These are phyloP conservation scores for Callaeas wilsoni DNA, from an alignment of 2,113 vertebrate genomes.

Conservation along the genomic window DNA sequence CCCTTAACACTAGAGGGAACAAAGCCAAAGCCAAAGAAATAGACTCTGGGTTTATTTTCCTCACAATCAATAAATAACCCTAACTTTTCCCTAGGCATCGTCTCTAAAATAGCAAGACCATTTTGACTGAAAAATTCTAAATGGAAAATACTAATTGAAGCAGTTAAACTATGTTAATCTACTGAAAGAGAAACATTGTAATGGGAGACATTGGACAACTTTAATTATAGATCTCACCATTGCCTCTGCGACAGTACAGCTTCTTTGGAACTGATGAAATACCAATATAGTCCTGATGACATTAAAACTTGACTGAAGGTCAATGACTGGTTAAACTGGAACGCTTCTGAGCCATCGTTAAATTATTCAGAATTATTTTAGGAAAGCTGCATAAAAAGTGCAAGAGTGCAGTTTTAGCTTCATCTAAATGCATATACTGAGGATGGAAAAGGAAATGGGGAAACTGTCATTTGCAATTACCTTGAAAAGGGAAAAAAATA, in stretches of 20 bases:
- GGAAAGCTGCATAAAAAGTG: constrained; percentile 51
- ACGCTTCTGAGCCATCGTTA: constrained; percentile 30
- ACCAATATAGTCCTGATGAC: not conserved
- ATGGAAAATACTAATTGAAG: constrained; percentile 14
- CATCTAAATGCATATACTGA: constrained; percentile 56
- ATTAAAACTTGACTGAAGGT: not conserved
- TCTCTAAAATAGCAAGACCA: not conserved
- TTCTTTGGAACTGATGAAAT: not conserved
- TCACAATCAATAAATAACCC: not conserved
- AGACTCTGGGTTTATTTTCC: not conserved
- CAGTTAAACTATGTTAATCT: not conserved
- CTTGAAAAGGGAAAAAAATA: not conserved
- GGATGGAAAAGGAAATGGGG: constrained; percentile 27
- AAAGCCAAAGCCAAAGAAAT: constrained; percentile 12
- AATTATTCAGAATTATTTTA: constrained; percentile 64
- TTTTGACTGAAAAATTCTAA: not conserved
- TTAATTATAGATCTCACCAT: not conserved
- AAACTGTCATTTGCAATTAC: constrained; percentile 21
- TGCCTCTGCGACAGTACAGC: not conserved
- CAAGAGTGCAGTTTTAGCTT: constrained; percentile 50
- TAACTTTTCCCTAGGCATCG: not conserved
- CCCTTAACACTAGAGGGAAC: not conserved
- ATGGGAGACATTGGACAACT: not conserved
- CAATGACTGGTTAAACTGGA: constrained; percentile 53
- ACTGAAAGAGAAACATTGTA: not conserved